Base-by-base conservation (phyloP, 2,113 vertebrate species). In the Potamarius usumacintae region DNA sequence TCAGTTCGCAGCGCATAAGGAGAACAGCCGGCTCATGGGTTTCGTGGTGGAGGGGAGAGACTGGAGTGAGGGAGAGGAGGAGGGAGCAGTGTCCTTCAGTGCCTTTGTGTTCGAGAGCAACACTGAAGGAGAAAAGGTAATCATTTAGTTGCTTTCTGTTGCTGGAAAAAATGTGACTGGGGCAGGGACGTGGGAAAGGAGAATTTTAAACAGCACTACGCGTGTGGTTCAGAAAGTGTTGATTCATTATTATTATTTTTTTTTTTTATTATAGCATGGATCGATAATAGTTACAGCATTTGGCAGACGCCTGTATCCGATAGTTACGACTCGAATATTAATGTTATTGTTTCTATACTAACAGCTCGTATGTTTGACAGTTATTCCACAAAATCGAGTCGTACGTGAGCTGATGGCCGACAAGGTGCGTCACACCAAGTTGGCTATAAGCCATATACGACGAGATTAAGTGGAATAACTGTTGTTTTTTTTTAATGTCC, bases 91-190 rank as follows among this genome's bases (percentile, higher is more conserved):
- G 0, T 96, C 96, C 2, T 96, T 97, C 87, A 98, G 96, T 0
- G 93, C 96, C 0, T 99, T 98, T 0, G 82, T 99, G 88, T 99
- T 99, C 86, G 98, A 99, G 95, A 99, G 98, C 95, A 99, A 99
- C 96, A 98, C 97, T 0, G 99, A 99, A 92, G 98, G 98, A 52
- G 97, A 99, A 93, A 99, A 99, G 97, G 98, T 99, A 89, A 91
- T 86, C 0, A 25, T 34, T 14, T 18, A n/a, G 1, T n/a, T 27
- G 48, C 10, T 9, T 22, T 27, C 48, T 25, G 9, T 50, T 81
- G 1, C 14, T 30, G 2, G 8, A 1, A 4, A 57, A 17, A 77
- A 53, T 10, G n/a, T 30, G 67, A 69, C 15, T 48, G 71, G 20
- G 0, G 9, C 17, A 18, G 6, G 5, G 65, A 30, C 5, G 27